phyloP scores from a whole-genome alignment of 2,113 vertebrate species.

The Ranitomeya imitator region DNA sequence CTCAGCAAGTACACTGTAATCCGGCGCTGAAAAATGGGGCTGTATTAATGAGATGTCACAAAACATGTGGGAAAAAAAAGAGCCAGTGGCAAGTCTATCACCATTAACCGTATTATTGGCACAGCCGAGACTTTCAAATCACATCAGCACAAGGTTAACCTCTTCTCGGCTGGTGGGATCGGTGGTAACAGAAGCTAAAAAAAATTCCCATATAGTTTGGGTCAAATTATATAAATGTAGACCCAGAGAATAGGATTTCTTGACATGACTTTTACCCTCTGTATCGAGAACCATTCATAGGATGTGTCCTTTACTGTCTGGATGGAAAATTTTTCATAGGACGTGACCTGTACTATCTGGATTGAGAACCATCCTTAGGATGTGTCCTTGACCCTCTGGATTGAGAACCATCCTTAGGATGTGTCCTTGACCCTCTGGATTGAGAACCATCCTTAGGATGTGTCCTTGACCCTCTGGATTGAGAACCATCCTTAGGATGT shows the following conservation, averaged over 20 bases:
- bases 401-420: too few species aligned
- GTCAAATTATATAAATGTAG: too few species aligned
- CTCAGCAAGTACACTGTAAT: conserved; percentile 47
- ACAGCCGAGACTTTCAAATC: background rate
- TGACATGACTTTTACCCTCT: background rate
- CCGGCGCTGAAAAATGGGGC: conserved; percentile 41
- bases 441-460: too few species aligned
- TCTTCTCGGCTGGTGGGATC: background rate
- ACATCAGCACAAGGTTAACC: conserved; percentile 27
- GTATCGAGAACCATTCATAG: too few species aligned
- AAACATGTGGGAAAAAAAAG: conserved; percentile 45
- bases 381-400: too few species aligned
- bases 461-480: too few species aligned
- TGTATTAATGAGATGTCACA: conserved; percentile 55
- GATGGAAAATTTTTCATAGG: too few species aligned
- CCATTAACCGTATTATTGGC: conserved; percentile 38
- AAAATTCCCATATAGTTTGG: background rate
- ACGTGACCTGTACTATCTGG: too few species aligned
- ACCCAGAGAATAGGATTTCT: background rate
- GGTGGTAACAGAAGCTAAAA: background rate
- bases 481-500: too few species aligned
- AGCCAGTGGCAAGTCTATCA: conserved; percentile 48
- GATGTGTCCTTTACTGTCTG: too few species aligned
- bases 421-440: too few species aligned
- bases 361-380: too few species aligned